A percentile compares a stretch with the other conserved stretches of the same genome.
phyloP scores from a whole-genome alignment of 1,140 invertebrate genomes.

The Theocolax elegans region DNA sequence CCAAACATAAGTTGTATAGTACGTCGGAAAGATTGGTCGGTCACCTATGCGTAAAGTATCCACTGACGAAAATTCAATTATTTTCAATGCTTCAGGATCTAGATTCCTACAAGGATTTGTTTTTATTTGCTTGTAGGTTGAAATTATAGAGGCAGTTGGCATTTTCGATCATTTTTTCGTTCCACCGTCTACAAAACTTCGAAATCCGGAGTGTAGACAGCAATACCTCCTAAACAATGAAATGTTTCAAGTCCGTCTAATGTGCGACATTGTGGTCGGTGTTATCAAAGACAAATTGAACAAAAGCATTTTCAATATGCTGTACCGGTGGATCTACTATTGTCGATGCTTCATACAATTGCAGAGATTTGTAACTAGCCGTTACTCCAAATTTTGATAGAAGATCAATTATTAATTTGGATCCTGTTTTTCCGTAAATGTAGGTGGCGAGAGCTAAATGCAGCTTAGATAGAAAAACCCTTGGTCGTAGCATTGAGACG shows the following conservation, averaged over 20 bases:
- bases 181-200: constrained; percentile 44
- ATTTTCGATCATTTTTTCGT: constrained; percentile 24
- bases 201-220: constrained; percentile 49
- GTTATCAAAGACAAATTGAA: constrained; percentile 58
- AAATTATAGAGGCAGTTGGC: constrained; percentile 1
- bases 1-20: constrained; percentile 17
- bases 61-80: background rate
- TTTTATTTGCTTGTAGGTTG: constrained; percentile 16
- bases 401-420: constrained; percentile 54
- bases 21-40: background rate
- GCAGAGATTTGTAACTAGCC: no score
- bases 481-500: constrained; percentile 53
- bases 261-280: constrained; percentile 53
- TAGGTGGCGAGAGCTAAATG: constrained; percentile 55
- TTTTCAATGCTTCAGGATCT: background rate
- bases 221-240: constrained; percentile 32
- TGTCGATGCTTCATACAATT: constrained; percentile 59
- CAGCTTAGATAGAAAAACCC: constrained; percentile 56
- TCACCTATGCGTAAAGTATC: background rate
- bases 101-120: background rate
- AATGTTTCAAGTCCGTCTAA: constrained; percentile 38
- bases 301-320: constrained; percentile 45
- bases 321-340: constrained; percentile 48
- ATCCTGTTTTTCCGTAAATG: constrained; percentile 54
- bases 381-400: constrained; percentile 54